These are phyloP conservation scores for Zosterops lateralis DNA, from an alignment of 2,113 vertebrate genomes.

Conservation along the genomic window DNA sequence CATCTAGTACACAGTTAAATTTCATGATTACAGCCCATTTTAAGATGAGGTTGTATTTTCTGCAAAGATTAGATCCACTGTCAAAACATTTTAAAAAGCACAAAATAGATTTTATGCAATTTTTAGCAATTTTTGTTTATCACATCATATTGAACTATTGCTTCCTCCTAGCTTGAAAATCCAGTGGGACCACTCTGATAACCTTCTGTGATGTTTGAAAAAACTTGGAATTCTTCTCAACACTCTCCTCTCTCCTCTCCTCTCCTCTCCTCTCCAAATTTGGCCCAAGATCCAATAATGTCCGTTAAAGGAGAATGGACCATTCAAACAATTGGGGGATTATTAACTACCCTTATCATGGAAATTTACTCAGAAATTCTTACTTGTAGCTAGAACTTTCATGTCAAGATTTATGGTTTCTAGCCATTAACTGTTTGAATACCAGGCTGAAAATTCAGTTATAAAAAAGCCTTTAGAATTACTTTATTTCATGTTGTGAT, in stretches of 20 bases:
- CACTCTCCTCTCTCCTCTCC: not conserved
- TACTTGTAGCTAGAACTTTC: not conserved
- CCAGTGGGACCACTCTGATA: not conserved
- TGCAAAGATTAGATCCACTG: not conserved
- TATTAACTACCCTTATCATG: not conserved
- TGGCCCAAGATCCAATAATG: not conserved
- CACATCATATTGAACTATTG: not conserved
- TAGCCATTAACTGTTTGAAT: not conserved
- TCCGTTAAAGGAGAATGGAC: not conserved
- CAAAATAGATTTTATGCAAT: not conserved
- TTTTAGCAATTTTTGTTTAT: not conserved
- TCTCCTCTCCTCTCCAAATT: not conserved
- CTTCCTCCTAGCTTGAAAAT: not conserved
- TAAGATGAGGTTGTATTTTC: not conserved
- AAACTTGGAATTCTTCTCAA: not conserved
- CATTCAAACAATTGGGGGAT: not conserved
- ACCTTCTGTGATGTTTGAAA: not conserved
- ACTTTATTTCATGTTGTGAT: not conserved
- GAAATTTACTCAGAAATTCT: not conserved
- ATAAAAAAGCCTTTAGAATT: not conserved
- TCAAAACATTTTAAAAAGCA: not conserved
- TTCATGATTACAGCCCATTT: not conserved
- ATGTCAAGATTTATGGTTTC: not conserved
- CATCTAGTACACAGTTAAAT: not conserved
- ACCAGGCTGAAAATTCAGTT: not conserved